Percentiles rank a stretch among this genome's conserved stretches.
phyloP scores from a whole-genome alignment of 2,113 vertebrate genomes.

The Aptenodytes forsteri region DNA sequence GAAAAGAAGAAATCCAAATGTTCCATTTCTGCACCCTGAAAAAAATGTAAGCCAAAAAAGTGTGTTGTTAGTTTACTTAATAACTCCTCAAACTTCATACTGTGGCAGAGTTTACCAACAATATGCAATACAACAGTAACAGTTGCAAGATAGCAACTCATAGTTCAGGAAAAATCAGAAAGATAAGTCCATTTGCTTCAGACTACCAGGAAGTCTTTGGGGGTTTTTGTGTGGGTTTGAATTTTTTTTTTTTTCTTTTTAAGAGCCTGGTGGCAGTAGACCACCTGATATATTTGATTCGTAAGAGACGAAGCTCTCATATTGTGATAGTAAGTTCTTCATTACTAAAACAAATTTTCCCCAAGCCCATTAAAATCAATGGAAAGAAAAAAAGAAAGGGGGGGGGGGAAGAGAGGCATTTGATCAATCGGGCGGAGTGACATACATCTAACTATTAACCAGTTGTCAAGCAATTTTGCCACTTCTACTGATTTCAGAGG shows the following conservation, averaged over 20 bases:
- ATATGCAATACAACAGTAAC: background rate
- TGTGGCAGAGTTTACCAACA: background rate
- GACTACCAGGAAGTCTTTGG: background rate
- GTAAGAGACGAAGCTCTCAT: background rate
- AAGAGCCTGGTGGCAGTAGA: background rate
- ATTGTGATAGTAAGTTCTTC: background rate
- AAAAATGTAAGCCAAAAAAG: background rate
- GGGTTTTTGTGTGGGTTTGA: background rate
- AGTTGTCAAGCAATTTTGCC: background rate
- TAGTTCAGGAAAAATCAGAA: background rate
- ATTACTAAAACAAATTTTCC: background rate
- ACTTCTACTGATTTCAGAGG: background rate
- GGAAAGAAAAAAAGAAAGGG: background rate
- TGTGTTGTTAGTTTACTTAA: accelerated
- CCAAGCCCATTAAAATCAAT: background rate
- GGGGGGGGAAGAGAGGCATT: background rate
- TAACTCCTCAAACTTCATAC: background rate
- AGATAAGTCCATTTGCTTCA: background rate
- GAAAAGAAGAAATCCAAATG: background rate
- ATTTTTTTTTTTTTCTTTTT: background rate
- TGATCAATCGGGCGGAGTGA: background rate
- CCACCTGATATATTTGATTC: background rate
- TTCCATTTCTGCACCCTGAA: background rate
- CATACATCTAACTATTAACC: background rate
- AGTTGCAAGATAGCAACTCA: background rate